Evolutionary conservation across 2,797 vertebrate species (phyloP).

Genomic region (Synanceia verrucosa): DNA sequence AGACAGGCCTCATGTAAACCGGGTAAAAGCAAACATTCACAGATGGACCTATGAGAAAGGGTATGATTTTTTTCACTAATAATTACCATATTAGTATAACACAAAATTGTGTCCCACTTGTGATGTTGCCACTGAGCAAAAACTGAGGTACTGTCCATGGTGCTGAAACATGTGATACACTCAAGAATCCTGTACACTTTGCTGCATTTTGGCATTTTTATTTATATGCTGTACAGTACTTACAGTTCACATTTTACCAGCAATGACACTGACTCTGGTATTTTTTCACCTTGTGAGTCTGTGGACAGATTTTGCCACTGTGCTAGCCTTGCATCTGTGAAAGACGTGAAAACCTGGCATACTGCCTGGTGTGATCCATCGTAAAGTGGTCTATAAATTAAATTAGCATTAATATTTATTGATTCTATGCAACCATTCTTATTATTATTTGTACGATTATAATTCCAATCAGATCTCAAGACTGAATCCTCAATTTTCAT

Average conservation of each 20-base stretch:
- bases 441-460: background rate
- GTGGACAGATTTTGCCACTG: too few species aligned
- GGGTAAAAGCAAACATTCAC: background rate
- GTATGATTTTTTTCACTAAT: background rate
- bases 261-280: background rate
- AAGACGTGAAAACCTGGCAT: too few species aligned
- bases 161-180: constrained; percentile 16
- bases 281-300: background rate
- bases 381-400: too few species aligned
- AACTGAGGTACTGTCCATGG: constrained; percentile 7
- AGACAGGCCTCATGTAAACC: background rate
- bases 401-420: too few species aligned
- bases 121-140: background rate
- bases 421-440: too few species aligned
- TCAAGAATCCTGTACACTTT: background rate
- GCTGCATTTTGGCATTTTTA: background rate
- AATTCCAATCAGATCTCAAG: background rate
- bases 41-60: background rate
- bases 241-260: background rate
- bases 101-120: background rate
- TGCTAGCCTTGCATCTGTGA: too few species aligned
- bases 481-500: background rate
- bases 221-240: background rate
- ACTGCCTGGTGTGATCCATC: too few species aligned
- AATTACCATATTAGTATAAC: background rate